A percentile compares a stretch with the other conserved stretches of the same genome.
These are phyloP conservation scores for Hylia prasina DNA, from an alignment of 2,113 vertebrate species.

Conservation along the genomic window DNA sequence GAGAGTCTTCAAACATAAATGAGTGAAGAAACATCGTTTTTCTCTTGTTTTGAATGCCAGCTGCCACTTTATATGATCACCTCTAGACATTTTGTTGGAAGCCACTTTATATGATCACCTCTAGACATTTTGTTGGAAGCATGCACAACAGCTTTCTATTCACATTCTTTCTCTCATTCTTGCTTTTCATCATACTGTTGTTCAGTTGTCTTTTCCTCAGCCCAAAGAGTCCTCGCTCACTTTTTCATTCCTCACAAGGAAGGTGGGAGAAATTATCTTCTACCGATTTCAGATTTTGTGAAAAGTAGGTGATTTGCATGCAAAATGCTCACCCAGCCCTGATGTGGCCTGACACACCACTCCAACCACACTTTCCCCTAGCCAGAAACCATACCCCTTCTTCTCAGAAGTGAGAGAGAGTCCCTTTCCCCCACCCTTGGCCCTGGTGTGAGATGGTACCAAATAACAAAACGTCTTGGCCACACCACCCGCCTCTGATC, in stretches of 20 bases:
- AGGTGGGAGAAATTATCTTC: background rate
- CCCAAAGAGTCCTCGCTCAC: background rate
- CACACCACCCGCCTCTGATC: background rate
- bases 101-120: background rate
- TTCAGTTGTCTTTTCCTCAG: background rate
- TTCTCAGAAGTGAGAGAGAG: background rate
- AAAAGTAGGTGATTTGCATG: fast-evolving
- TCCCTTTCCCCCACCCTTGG: too few species aligned
- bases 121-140: background rate
- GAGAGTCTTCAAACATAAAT: background rate
- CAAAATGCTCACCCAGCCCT: background rate
- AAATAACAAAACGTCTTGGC: background rate
- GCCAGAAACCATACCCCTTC: fast-evolving
- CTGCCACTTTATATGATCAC: background rate
- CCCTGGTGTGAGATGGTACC: too few species aligned
- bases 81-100: background rate
- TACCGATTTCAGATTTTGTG: background rate
- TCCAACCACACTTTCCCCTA: too few species aligned
- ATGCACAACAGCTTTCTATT: background rate
- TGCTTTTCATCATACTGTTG: background rate
- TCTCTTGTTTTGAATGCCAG: background rate
- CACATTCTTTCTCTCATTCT: background rate
- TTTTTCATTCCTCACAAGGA: background rate
- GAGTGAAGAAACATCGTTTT: background rate
- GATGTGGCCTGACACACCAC: fast-evolving